phyloP scores from a whole-genome alignment of 2,113 vertebrate genomes.

The Tapirus terrestris region DNA sequence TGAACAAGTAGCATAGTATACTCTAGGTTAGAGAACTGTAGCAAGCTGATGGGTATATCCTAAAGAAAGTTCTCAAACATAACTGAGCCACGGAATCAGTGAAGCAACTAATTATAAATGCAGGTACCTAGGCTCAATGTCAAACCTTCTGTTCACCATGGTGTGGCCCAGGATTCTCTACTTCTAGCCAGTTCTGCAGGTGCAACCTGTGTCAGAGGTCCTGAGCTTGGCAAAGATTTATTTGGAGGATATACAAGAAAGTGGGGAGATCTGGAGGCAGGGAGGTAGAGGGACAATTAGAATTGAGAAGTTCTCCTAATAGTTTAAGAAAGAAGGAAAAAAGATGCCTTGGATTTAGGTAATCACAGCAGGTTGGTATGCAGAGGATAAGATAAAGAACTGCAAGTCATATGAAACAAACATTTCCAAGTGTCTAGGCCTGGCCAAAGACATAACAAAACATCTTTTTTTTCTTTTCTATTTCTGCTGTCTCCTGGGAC shows the following conservation, averaged over 20 bases:
- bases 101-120: neutral
- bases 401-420: neutral
- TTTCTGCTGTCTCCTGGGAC: slow-evolving; percentile 54
- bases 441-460: neutral
- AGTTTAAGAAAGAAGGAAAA: neutral
- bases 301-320: neutral
- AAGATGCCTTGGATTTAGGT: neutral
- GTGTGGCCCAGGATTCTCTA: neutral
- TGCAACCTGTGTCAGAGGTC: neutral
- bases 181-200: neutral
- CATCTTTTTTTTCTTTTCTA: neutral
- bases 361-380: neutral
- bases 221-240: neutral
- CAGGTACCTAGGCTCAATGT: neutral
- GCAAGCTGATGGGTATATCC: neutral
- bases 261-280: neutral
- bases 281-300: neutral
- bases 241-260: neutral
- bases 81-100: neutral
- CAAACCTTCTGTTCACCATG: neutral
- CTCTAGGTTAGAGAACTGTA: neutral
- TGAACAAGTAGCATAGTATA: neutral
- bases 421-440: neutral
- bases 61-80: neutral
- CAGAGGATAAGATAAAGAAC: neutral